phyloP scores from a whole-genome alignment of 2,113 vertebrate genomes.

The Tetraodon nigroviridis region DNA sequence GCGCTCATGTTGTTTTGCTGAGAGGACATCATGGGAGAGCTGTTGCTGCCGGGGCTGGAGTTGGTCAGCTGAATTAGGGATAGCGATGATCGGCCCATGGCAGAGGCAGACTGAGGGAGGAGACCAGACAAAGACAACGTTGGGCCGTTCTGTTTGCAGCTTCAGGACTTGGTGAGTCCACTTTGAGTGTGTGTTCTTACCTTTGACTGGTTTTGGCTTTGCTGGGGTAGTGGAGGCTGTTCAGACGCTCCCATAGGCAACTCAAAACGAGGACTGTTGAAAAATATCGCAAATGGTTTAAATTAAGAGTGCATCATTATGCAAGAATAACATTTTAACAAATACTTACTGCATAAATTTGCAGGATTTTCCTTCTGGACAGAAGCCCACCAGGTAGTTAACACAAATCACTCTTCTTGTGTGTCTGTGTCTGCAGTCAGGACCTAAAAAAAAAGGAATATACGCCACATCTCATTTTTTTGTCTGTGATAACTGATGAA shows the following conservation, averaged over 20 bases:
- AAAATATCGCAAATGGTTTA: background rate
- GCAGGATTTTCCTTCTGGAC: conserved; percentile 92
- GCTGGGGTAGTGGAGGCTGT: conserved; percentile 89
- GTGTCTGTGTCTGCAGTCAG: conserved; percentile 94
- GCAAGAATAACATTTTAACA: conserved; percentile 7
- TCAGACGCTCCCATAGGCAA: conserved; percentile 95
- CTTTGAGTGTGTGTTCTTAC: conserved; percentile 56
- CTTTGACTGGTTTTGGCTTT: conserved; percentile 85
- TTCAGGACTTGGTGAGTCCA: background rate
- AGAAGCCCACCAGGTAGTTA: conserved; percentile 98
- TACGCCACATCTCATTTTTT: background rate
- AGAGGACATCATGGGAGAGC: conserved; percentile 65
- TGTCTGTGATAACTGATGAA: background rate
- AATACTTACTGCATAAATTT: conserved; percentile 99
- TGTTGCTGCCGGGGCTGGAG: conserved; percentile 82
- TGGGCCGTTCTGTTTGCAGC: too few relatives aligned
- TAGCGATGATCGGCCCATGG: conserved; percentile 72
- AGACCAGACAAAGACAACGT: background rate
- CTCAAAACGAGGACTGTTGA: conserved; percentile 90
- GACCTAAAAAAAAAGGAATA: conserved; percentile 75
- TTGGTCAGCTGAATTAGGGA: conserved; percentile 85
- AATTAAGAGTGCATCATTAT: background rate
- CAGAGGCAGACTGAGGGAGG: conserved; percentile 40
- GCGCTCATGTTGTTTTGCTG: conserved; percentile 84
- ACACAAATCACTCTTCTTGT: conserved; percentile 96